Conservation (phyloP, 1,140 invertebrate species). For the Camponotus pennsylvanicus region DNA sequence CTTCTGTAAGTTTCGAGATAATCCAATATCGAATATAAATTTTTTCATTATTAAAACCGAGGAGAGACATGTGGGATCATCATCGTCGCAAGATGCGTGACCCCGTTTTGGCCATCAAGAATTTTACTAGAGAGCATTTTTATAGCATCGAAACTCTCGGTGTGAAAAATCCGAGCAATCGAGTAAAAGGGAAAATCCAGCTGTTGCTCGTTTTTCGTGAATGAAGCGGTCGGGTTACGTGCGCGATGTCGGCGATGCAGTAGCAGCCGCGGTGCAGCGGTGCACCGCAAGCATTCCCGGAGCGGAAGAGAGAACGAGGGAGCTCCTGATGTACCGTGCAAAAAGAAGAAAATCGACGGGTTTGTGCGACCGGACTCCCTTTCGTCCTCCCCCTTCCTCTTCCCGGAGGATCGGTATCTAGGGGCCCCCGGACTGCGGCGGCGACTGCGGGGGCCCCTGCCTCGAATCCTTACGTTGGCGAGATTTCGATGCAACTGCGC, state of each 20-base stretch:
- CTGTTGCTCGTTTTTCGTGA: conserved; percentile 41
- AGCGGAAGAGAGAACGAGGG: not conserved
- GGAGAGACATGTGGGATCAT: not conserved
- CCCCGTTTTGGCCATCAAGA: not conserved
- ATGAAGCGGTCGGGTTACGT: conserved; percentile 26
- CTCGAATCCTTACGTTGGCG: conserved; percentile 43
- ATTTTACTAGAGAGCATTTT: not conserved
- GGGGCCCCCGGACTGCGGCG: not conserved
- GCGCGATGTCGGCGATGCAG: not conserved
- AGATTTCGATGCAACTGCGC: conserved; percentile 35
- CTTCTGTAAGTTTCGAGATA: not conserved
- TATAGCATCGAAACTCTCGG: not conserved
- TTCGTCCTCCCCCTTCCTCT: too few species aligned
- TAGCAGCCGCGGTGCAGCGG: not conserved
- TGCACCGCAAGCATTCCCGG: conserved; percentile 11
- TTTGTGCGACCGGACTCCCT: too few species aligned
- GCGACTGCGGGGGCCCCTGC: not conserved
- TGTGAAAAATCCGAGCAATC: not conserved
- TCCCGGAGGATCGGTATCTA: conserved; percentile 11
- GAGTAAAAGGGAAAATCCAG: conserved; percentile 10
- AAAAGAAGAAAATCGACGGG: conserved; percentile 53
- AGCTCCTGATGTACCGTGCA: conserved; percentile 28
- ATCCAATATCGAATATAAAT: not conserved
- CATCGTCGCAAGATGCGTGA: not conserved
- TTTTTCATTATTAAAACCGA: not conserved